Percentiles rank a stretch among this genome's conserved stretches.
phyloP scores from a whole-genome alignment of 2,797 vertebrate species.

The Platalea minor region DNA sequence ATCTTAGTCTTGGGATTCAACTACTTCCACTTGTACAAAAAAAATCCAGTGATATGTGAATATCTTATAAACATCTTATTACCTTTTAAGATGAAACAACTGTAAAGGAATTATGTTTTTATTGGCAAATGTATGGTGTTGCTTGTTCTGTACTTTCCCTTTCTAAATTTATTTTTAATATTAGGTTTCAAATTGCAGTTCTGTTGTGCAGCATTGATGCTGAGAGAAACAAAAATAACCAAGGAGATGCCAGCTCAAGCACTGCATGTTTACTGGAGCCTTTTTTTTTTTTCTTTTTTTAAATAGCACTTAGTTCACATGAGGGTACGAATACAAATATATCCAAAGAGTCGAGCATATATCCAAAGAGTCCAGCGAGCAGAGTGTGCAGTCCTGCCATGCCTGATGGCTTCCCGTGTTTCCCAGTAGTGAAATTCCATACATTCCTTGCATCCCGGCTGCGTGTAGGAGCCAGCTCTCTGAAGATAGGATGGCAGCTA shows the following conservation, averaged over 20 bases:
- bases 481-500: neutral
- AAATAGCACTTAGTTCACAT: neutral
- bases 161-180: slow-evolving; percentile 17
- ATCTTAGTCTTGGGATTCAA: neutral
- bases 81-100: neutral
- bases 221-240: slow-evolving; percentile 2
- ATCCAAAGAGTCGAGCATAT: neutral
- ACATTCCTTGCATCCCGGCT: neutral
- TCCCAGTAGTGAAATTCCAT: slow-evolving; percentile 30
- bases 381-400: neutral
- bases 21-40: neutral
- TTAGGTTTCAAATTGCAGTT: slow-evolving; percentile 20
- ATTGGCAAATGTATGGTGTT: neutral
- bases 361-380: neutral
- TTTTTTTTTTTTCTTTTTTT: neutral
- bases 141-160: neutral
- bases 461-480: neutral
- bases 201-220: neutral
- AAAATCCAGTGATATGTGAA: neutral
- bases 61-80: neutral
- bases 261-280: neutral
- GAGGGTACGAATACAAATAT: neutral
- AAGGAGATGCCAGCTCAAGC: neutral
- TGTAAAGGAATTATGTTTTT: neutral
- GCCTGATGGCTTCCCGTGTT: neutral